These are phyloP conservation scores for Anser cygnoides DNA, from an alignment of 2,113 vertebrate genomes.

Conservation along the genomic window DNA sequence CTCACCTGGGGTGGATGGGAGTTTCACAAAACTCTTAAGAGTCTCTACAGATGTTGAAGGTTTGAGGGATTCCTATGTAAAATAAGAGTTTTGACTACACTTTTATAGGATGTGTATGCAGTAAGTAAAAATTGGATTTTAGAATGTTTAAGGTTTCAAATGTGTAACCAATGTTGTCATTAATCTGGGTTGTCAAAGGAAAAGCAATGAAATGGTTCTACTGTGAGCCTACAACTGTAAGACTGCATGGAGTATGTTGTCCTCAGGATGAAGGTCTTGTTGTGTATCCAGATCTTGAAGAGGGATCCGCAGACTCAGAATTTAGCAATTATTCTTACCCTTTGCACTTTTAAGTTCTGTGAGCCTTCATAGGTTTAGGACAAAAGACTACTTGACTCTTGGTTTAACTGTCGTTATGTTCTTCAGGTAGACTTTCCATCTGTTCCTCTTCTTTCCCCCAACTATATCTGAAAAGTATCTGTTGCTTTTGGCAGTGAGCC, in stretches of 20 bases:
- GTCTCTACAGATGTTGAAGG: background rate
- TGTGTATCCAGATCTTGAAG: background rate
- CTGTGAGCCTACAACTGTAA: background rate
- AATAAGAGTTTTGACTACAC: background rate
- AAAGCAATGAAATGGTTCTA: background rate
- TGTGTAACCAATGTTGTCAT: background rate
- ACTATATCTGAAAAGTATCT: conserved; percentile 44
- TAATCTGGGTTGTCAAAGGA: background rate
- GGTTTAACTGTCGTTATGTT: background rate
- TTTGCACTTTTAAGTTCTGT: background rate
- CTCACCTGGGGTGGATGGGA: rapidly evolving
- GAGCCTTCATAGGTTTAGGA: background rate
- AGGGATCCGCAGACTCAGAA: background rate
- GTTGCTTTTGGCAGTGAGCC: conserved; percentile 34
- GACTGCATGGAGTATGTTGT: background rate
- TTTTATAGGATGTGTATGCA: background rate
- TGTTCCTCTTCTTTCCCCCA: conserved; percentile 49
- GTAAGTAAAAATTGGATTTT: background rate
- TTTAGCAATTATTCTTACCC: background rate
- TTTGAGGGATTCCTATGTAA: background rate
- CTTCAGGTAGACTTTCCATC: conserved; percentile 48
- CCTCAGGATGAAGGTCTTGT: background rate
- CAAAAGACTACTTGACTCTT: background rate
- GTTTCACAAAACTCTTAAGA: background rate
- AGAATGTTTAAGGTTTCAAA: background rate